Evolutionary conservation across 2,888 invertebrate species (phyloP).

Genomic region (Petrolisthes cinctipes): DNA sequence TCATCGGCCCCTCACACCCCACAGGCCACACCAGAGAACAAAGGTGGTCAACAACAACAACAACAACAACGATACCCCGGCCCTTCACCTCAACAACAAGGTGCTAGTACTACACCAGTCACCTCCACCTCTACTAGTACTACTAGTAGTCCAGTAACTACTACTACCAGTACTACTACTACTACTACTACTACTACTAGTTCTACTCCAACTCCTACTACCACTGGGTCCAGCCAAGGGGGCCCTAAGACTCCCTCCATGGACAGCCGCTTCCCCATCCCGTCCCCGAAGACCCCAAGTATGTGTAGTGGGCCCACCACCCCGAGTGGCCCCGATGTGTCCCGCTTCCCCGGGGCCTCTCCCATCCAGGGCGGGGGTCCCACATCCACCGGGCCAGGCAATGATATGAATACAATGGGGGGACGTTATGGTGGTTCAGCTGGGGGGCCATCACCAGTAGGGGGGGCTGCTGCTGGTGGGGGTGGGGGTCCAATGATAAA

Average conservation of each 20-base stretch:
- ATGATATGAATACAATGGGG: conserved; percentile 52
- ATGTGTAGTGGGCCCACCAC: conserved; percentile 64
- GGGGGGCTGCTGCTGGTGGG: not conserved
- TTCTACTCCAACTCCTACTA: conserved; percentile 17
- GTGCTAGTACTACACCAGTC: conserved; percentile 65
- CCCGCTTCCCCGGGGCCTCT: conserved; percentile 63
- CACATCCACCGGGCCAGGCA: conserved; percentile 9
- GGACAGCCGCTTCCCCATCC: conserved; percentile 64
- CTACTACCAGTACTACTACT: conserved; percentile 23
- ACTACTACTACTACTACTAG: conserved; percentile 30
- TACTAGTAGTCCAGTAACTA: conserved; percentile 37
- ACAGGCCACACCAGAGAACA: conserved; percentile 60
- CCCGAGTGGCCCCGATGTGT: conserved; percentile 56
- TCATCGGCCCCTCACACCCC: conserved; percentile 61
- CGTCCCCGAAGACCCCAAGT: conserved; percentile 63
- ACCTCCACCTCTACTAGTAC: conserved; percentile 43
- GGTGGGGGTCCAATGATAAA: conserved; percentile 36
- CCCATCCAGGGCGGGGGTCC: conserved; percentile 48
- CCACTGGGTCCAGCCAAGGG: conserved; percentile 47
- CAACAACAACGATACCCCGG: conserved; percentile 67
- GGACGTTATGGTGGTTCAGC: conserved; percentile 46
- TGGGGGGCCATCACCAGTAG: not conserved
- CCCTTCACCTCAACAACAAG: conserved; percentile 67
- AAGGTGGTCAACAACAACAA: conserved; percentile 54
- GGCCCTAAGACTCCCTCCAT: conserved; percentile 64